These are phyloP conservation scores for Drosophila subquinaria DNA, from an alignment of 2,888 invertebrate species.

Conservation along the genomic window DNA sequence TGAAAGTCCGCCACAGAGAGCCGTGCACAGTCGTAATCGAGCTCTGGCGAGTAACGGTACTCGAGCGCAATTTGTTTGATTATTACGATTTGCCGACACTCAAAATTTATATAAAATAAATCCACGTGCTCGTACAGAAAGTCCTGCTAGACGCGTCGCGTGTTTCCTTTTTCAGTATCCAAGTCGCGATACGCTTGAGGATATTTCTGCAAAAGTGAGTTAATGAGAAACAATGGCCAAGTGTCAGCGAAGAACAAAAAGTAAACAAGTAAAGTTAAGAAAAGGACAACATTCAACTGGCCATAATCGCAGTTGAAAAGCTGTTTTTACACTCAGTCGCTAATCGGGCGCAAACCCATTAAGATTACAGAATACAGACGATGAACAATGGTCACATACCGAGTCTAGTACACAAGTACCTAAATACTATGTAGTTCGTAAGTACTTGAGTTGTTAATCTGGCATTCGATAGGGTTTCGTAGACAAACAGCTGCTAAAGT, in stretches of 20 bases:
- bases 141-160: slow-evolving; percentile 1
- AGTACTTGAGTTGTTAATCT: slow-evolving; percentile 45
- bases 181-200: slow-evolving; percentile 12
- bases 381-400: slow-evolving; percentile 21
- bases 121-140: slow-evolving; percentile 17
- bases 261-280: not conserved
- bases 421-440: not conserved
- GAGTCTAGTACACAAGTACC: slow-evolving; percentile 5
- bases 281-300: slow-evolving; percentile 20
- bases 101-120: slow-evolving; percentile 3
- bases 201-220: slow-evolving; percentile 43
- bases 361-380: slow-evolving; percentile 55
- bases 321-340: slow-evolving; percentile 16
- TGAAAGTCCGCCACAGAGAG: slow-evolving; percentile 43
- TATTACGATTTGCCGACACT: slow-evolving; percentile 7
- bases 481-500: slow-evolving; percentile 32
- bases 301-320: slow-evolving; percentile 4
- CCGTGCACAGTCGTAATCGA: slow-evolving; percentile 72
- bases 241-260: slow-evolving; percentile 1
- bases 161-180: not conserved
- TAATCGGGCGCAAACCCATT: slow-evolving; percentile 66
- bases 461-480: not conserved
- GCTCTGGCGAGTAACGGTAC: slow-evolving; percentile 70
- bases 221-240: slow-evolving; percentile 14
- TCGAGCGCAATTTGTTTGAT: slow-evolving; percentile 39